Evolutionary conservation across 1,140 invertebrate species (phyloP).

Genomic region (Drosophila repletoides): DNA sequence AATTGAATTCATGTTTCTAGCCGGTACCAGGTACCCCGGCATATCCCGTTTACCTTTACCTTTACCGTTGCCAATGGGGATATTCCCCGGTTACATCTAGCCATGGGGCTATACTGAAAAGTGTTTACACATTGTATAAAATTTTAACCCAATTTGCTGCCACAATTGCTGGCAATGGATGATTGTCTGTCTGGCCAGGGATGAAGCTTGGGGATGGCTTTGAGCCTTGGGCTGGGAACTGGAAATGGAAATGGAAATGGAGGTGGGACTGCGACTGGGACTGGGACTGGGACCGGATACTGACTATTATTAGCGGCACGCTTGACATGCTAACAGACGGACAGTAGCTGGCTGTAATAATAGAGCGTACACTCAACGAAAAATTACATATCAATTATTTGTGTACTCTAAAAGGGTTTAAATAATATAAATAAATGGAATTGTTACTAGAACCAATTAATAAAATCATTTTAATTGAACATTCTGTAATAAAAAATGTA

Average conservation of each 20-base stretch:
- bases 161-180: conserved; percentile 31
- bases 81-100: no score
- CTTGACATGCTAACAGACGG: conserved; percentile 68
- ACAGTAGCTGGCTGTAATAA: conserved; percentile 20
- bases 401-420: no score
- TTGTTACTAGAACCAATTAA: no score
- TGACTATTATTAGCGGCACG: conserved; percentile 75
- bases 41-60: no score
- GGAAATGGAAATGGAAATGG: background rate
- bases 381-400: no score
- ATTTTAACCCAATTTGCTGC: conserved; percentile 38
- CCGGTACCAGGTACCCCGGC: background rate
- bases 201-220: background rate
- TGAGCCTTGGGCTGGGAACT: background rate
- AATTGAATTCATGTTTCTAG: conserved; percentile 21
- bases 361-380: no score
- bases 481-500: no score
- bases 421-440: no score
- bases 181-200: conserved; percentile 9
- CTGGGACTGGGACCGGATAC: conserved; percentile 12
- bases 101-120: no score
- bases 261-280: background rate
- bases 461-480: no score
- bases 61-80: no score
- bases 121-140: no score